Evolutionary conservation across 1,140 invertebrate species (phyloP), one percentile per base, ranked within the genome.

Genomic region (Lanistes nyassanus): DNA sequence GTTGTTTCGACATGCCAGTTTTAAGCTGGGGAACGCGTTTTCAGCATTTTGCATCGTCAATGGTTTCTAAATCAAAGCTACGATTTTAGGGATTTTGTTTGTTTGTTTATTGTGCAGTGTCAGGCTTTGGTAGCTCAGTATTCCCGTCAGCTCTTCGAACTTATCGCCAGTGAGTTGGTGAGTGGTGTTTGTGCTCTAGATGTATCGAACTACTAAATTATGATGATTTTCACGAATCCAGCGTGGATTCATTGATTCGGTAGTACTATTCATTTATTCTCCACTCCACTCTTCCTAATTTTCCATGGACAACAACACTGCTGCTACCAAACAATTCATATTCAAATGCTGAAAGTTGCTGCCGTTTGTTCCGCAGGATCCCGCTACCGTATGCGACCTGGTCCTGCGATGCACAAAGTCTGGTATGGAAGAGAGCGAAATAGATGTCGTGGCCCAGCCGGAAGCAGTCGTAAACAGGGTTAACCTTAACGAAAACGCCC

Each of bases 81-180:
- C 19, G 42, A 47, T 47, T 47, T 47, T 47, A 16, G 9, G 42
- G 9, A 6, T 13, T 47, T 47, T 42, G n/a, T n/a, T n/a, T n/a
- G n/a, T n/a, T n/a, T n/a, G n/a, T n/a, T n/a, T n/a, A n/a, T n/a
- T 36, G 65, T 66, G 11, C 64, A 74, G 72, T 74, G 72, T 26
- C 62, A 74, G 51, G 42, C n/a, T 16, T 51, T 65, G 11, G 72
- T 65, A 16, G 11, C 62, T 21, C 60, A 64, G 29, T 74, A 65
- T 51, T 36, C 72, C 7, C 72, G 60, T 16, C 26, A 65, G 11
- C 64, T 74, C 29, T 74, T 74, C 37, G 39, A 74, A 39, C 13
- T 74, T 21, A 53, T 74, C 19, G 60, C 62, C 47, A 53, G 42
- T 34, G 72, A 74, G 39, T 39, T 74, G 60, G 72, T 74, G 62